Base-by-base conservation (phyloP, 2,797 vertebrate species). In the Sebastes elongatus region DNA sequence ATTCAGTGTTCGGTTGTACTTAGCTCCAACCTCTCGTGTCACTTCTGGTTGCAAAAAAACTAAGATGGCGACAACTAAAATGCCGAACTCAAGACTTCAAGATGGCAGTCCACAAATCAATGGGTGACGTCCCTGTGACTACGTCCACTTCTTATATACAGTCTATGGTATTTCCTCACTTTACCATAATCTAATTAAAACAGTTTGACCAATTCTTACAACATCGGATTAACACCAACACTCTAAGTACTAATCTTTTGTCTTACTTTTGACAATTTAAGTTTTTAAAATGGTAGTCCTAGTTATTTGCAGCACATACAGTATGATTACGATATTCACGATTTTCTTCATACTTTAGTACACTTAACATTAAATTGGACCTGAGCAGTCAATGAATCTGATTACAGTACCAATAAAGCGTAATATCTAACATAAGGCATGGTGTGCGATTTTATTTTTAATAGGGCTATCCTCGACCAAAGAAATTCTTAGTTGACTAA, bases 321-420 rank as follows among this genome's bases (percentile, higher is more conserved):
- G n/a, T n/a, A 14, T 14, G 5, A 46, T 53, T 49, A 57, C 1
- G 18, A 67, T 22, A 42, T 57, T 76, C 2, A 61, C 27, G 2
- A 56, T 71, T 68, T 59, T 60, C 38, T 46, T 60, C 0, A 2
- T 16, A 35, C 23, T 23, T 2, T 23, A 23, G 5, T 30, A 23
- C 16, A 33, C 7, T 59, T 61, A 22, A 5, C 22, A 33, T 61
- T 52, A 42, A 64, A 71, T 56, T 74, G 35, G 56, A 77, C 23
- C 22, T 62, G 6, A 66, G n/a, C 25, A 68, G 71, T 59, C 71
- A 77, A 35, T 78, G 14, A 64, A 78, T 59, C 13, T 33, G 27
- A 60, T 49, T 65, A 72, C 9, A 42, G 18, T 14, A 60, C 23
- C 27, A 46, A 9, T 60, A 57, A 65, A 32, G 61, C 2, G 5